These are phyloP conservation scores for Tiliacea citrago DNA, from an alignment of 2,888 invertebrate genomes.

Conservation along the genomic window DNA sequence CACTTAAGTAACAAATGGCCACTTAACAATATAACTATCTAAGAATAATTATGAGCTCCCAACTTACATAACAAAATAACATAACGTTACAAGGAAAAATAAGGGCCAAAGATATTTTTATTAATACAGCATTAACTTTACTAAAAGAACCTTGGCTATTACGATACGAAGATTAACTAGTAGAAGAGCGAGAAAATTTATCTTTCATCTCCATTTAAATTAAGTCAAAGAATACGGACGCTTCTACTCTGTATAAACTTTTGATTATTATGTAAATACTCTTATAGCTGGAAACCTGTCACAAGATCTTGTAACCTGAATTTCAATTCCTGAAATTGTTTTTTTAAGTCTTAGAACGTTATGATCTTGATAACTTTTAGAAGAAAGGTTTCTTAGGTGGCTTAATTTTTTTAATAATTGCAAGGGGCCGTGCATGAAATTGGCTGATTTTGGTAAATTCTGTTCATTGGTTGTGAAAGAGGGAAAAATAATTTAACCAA, in stretches of 20 bases:
- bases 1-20: neutral
- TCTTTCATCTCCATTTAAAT: conserved; percentile 51
- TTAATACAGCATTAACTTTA: conserved; percentile 7
- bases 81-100: neutral
- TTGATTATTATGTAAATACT: conserved; percentile 54
- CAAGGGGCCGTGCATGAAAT: too few relatives aligned
- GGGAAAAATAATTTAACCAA: too few relatives aligned
- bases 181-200: conserved; percentile 34
- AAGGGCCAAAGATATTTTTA: neutral
- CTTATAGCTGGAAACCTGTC: conserved; percentile 33
- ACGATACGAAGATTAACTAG: conserved; percentile 16
- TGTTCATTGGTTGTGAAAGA: too few relatives aligned
- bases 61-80: neutral
- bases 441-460: too few relatives aligned
- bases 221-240: conserved; percentile 32
- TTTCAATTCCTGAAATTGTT: conserved; percentile 34
- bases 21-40: too few relatives aligned
- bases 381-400: neutral
- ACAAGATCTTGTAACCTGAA: conserved; percentile 24
- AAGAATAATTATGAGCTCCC: neutral
- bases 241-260: conserved; percentile 46
- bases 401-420: neutral
- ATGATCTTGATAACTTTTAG: neutral
- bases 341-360: conserved; percentile 2
- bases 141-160: conserved; percentile 2